These are phyloP conservation scores for Pituophis catenifer DNA, from an alignment of 2,113 vertebrate genomes.

Conservation along the genomic window DNA sequence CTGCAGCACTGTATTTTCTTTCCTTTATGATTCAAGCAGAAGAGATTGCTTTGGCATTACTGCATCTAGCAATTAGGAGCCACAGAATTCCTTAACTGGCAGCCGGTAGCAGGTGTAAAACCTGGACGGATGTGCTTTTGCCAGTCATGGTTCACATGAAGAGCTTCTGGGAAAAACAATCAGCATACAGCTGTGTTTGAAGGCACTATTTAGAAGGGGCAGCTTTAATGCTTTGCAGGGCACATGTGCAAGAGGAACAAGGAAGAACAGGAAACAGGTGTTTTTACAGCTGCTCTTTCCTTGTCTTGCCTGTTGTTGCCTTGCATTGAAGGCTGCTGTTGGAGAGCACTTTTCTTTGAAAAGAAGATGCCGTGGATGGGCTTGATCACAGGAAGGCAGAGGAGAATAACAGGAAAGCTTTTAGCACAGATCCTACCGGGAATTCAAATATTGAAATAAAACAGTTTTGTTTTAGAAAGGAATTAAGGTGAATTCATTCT, in stretches of 20 bases:
- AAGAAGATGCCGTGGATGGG: background rate
- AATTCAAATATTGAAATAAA: background rate
- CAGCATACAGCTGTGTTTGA: background rate
- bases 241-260: background rate
- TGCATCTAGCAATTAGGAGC: slow-evolving; percentile 41
- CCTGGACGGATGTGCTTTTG: background rate
- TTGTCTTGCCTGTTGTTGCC: background rate
- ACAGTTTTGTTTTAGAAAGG: background rate
- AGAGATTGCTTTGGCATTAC: background rate
- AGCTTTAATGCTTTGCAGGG: background rate
- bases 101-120: background rate
- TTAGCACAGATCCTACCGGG: background rate
- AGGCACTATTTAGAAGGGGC: background rate
- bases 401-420: background rate
- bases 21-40: background rate
- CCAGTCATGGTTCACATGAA: background rate
- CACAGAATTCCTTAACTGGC: slow-evolving; percentile 37
- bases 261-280: background rate
- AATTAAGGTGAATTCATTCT: background rate
- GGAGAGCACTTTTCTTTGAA: background rate
- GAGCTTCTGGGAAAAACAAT: background rate
- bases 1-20: background rate
- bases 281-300: accelerated
- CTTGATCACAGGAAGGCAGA: background rate
- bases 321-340: background rate